Evolutionary conservation across 2,113 vertebrate genomes (phyloP), one percentile per base, ranked within the genome.

Genomic region (Mesembrinibis cayennensis): DNA sequence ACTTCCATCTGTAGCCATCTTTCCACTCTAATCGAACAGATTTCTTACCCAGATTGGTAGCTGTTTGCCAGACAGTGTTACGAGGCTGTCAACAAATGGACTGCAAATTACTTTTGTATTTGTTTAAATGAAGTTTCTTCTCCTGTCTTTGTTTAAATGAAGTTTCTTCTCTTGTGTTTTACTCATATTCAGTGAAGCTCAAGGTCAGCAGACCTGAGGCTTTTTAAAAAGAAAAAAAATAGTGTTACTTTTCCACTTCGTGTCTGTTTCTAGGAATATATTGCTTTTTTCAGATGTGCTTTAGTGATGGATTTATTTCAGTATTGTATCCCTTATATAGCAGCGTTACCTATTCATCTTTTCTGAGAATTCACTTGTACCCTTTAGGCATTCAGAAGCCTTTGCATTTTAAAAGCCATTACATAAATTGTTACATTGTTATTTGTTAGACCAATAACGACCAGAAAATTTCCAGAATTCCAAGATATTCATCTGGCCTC

Each of bases 1-100:
- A 22, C 89, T 89, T 95, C 97, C 97, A 95, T 96, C 96, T 97
- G 95, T 94, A 96, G 78, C 90, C 89, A 87, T 97, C 93, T 96
- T 92, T 96, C 96, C 80, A 16, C 30, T 79, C 70, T 73, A 80
- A 94, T 49, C 6, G 8, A 97, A 95, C 98, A 98, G 98, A 98
- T 97, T 98, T 98, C 95, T 66, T 40, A 81, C 52, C 95, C 98
- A 98, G 97, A 97, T 87, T 98, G 96, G 83, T 87, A 69, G 92
- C 97, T 96, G 95, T 96, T 97, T 98, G 98, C 88, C 91, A 97
- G 95, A 71, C 82, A 96, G 71, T 90, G 96, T 97, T 97, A 97
- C 61, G 9, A 62, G 82, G 94, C 90, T 96, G 94, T 96, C 98
- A 98, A 94, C 92, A 95, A 98, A 97, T 65, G 78, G 59, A 69